phyloP scores from a whole-genome alignment of 1,140 invertebrate species.

The Aphaenogaster rudis region DNA sequence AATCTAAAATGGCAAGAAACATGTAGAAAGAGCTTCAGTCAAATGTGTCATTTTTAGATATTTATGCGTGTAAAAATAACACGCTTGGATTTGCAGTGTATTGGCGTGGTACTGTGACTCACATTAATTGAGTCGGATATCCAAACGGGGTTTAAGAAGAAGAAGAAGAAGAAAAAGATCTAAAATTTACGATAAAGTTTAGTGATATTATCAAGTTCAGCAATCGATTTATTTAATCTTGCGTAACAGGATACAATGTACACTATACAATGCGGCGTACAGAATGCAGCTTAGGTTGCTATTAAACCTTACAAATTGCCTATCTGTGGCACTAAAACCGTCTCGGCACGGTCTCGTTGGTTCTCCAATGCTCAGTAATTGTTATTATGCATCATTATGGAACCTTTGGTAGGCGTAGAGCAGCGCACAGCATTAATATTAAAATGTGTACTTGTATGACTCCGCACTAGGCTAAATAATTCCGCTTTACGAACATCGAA shows the following conservation, averaged over 20 bases:
- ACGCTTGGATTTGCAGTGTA: too few relatives aligned
- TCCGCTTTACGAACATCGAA: constrained; percentile 40
- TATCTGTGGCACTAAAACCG: constrained; percentile 9
- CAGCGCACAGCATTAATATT: neutral
- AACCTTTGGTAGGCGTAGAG: constrained; percentile 14
- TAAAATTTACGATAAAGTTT: neutral
- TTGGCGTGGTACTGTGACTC: too few relatives aligned
- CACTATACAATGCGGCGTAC: neutral
- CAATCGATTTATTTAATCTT: constrained; percentile 7
- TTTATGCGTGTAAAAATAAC: too few relatives aligned
- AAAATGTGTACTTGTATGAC: constrained; percentile 31
- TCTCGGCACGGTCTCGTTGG: neutral
- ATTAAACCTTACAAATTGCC: constrained; percentile 17
- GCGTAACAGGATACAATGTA: neutral
- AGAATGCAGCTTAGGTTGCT: constrained; percentile 1
- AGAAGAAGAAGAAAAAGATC: neutral
- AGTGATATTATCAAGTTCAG: neutral
- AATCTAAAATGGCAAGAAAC: too few relatives aligned
- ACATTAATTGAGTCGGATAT: too few relatives aligned
- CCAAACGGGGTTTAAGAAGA: too few relatives aligned
- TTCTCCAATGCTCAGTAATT: constrained; percentile 23
- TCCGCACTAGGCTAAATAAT: constrained; percentile 35
- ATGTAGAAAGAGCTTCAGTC: too few relatives aligned
- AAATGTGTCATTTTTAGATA: too few relatives aligned
- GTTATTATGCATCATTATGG: constrained; percentile 37